Percentiles rank a stretch among this genome's conserved stretches.
phyloP scores from a whole-genome alignment of 2,113 vertebrate species.

The Malurus elegans region DNA sequence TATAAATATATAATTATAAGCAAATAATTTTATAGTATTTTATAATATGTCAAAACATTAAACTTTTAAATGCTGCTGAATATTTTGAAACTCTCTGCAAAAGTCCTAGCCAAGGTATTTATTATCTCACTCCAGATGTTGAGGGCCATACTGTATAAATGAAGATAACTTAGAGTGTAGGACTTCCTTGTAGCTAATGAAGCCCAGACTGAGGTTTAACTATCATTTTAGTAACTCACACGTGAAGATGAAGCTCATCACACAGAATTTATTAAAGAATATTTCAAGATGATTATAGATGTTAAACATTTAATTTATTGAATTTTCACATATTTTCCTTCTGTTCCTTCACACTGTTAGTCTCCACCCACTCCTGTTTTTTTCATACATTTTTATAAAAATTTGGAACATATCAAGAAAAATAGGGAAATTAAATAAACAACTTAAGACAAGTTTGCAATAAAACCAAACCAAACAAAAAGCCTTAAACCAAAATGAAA shows the following conservation, averaged over 20 bases:
- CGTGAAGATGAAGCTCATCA: neutral
- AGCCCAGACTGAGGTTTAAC: neutral
- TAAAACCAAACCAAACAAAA: neutral
- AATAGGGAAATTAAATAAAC: neutral
- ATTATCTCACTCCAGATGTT: neutral
- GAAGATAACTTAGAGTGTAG: conserved; percentile 3
- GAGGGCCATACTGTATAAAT: neutral
- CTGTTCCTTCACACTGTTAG: neutral
- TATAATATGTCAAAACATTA: neutral
- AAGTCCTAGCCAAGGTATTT: neutral
- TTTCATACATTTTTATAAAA: neutral
- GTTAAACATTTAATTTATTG: neutral
- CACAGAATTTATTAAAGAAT: neutral
- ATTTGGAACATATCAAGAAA: neutral
- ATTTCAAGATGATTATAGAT: neutral
- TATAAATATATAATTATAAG: neutral
- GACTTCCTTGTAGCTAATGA: conserved; percentile 19
- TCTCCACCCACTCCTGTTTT: neutral
- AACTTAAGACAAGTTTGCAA: neutral
- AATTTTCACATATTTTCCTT: neutral
- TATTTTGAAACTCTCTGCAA: neutral
- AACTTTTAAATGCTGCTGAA: neutral
- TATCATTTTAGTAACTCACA: neutral
- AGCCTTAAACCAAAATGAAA: no score
- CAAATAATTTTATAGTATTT: neutral